These are phyloP conservation scores for Copidosoma floridanum DNA, from an alignment of 1,140 invertebrate species.

Conservation along the genomic window DNA sequence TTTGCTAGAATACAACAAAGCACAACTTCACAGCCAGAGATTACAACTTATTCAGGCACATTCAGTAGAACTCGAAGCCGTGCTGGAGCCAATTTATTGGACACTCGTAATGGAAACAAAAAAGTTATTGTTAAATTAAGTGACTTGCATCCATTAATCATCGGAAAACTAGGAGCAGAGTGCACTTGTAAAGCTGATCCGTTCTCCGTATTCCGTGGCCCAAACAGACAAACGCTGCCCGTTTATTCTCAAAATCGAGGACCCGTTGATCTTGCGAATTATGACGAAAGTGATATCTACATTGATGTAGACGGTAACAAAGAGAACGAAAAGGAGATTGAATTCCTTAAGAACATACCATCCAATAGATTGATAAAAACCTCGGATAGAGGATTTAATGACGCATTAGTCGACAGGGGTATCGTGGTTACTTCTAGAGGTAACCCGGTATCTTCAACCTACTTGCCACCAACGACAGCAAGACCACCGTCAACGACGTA, in stretches of 20 bases:
- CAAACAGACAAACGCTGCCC: constrained; percentile 32
- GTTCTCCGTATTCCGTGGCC: constrained; percentile 48
- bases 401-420: not conserved
- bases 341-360: constrained; percentile 23
- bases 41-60: constrained; percentile 35
- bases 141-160: constrained; percentile 66
- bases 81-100: too few relatives aligned
- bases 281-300: constrained; percentile 52
- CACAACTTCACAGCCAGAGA: constrained; percentile 27
- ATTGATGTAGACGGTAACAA: constrained; percentile 47
- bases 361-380: constrained; percentile 19
- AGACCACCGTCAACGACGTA: not conserved
- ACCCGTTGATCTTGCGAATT: constrained; percentile 46
- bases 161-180: constrained; percentile 70
- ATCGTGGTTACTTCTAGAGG: constrained; percentile 5
- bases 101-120: constrained; percentile 41
- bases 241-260: constrained; percentile 48
- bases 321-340: constrained; percentile 19
- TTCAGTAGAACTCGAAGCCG: constrained; percentile 6
- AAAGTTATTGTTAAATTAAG: constrained; percentile 66
- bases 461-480: constrained; percentile 25
- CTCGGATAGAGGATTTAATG: not conserved
- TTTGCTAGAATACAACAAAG: constrained; percentile 1
- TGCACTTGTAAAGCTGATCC: constrained; percentile 71
- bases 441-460: constrained; percentile 24